These are phyloP conservation scores for Trichonephila clavipes DNA, from an alignment of 1,140 invertebrate genomes.

Conservation along the genomic window DNA sequence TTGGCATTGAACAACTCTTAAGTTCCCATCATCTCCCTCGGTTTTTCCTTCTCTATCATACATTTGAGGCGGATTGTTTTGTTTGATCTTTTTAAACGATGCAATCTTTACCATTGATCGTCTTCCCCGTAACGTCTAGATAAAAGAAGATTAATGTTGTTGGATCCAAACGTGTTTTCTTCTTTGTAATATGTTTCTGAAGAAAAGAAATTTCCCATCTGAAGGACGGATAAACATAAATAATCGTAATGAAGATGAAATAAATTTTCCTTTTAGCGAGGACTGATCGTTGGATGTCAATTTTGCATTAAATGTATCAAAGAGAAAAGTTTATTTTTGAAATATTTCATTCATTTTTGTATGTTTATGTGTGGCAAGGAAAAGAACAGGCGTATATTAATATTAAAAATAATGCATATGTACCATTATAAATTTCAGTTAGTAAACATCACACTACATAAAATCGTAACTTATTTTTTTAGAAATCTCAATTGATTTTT, in stretches of 20 bases:
- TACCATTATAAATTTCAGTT: too few species aligned
- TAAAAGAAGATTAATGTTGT: constrained; percentile 73
- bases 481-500: too few species aligned
- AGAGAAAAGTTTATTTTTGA: too few species aligned
- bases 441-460: too few species aligned
- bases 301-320: too few species aligned
- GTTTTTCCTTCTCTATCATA: constrained; percentile 47
- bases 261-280: neutral
- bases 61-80: constrained; percentile 67
- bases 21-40: neutral
- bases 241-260: constrained; percentile 32
- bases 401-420: too few species aligned
- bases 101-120: constrained; percentile 66
- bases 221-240: constrained; percentile 8
- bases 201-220: constrained; percentile 33
- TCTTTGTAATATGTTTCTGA: constrained; percentile 27
- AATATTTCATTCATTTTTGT: too few species aligned
- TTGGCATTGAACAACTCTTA: neutral
- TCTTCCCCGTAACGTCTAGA: constrained; percentile 28
- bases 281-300: too few species aligned
- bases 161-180: constrained; percentile 56
- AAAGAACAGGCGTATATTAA: too few species aligned
- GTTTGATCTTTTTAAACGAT: constrained; percentile 73
- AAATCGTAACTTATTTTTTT: too few species aligned
- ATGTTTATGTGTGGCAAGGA: too few species aligned